Conservation (phyloP, 1,140 invertebrate species). For the Liolophura sinensis region DNA sequence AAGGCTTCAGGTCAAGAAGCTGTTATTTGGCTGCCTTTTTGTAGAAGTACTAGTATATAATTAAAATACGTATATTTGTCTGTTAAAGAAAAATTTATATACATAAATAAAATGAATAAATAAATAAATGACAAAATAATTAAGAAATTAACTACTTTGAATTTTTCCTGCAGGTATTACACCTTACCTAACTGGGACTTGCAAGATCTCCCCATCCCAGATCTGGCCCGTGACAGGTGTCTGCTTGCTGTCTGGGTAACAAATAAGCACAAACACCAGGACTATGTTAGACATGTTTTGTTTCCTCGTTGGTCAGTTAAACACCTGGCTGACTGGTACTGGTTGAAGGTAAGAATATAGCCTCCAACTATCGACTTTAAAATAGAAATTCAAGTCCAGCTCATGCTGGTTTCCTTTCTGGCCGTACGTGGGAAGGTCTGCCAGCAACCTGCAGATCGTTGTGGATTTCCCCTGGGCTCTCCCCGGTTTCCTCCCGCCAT, state of each 20-base stretch:
- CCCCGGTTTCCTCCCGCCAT: no score
- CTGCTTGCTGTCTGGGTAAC: constrained; percentile 44
- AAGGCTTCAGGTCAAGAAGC: no score
- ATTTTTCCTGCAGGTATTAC: constrained; percentile 66
- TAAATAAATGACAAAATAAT: no score
- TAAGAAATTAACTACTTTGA: background rate
- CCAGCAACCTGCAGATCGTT: no score
- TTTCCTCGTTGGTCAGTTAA: constrained; percentile 78
- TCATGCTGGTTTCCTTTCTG: no score
- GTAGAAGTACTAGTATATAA: no score
- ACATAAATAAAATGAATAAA: background rate
- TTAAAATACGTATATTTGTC: no score
- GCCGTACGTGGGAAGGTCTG: no score
- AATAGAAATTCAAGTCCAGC: no score
- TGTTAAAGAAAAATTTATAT: background rate
- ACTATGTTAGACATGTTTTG: constrained; percentile 70
- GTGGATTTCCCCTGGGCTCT: no score
- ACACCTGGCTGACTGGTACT: constrained; percentile 77
- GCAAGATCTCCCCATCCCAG: constrained; percentile 59
- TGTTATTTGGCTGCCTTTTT: no score
- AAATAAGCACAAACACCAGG: constrained; percentile 70
- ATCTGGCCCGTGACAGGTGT: constrained; percentile 21
- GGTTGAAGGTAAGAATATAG: constrained; percentile 82
- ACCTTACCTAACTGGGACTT: constrained; percentile 79
- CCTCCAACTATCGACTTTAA: no score